Evolutionary conservation across 2,113 vertebrate genomes (phyloP), one percentile per base, ranked within the genome.

Genomic region (Neogale vison): DNA sequence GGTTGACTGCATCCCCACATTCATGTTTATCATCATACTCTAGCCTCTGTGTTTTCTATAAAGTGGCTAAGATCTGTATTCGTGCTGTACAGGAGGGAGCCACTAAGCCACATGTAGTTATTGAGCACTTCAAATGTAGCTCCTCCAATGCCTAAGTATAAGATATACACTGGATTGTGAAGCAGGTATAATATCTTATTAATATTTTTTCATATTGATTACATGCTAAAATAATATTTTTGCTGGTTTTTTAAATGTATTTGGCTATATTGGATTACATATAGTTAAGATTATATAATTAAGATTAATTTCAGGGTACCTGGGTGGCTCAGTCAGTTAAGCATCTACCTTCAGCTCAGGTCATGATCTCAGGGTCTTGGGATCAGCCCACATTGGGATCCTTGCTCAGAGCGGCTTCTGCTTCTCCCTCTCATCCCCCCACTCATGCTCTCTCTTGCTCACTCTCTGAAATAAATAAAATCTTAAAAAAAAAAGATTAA

Each of bases 191-290:
- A 86, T 83, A 47, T 59, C 69, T 45, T 84, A 61, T 34, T 52
- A 39, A 39, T 81, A n/a, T 59, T 39, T 89, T 69, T 86, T 90
- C 69, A 45, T 84, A 61, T 26, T 83, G 55, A 42, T 79, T 95
- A 50, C 87, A 93, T 95, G 11, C 13, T 14, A 45, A 84, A 95
- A 80, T 79, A 50, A 87, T 86, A 76, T 55, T 90, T 86, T n/a
- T 67, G 31, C 65, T 69, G 34, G 34, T 3, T 69, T 69, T 69
- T 69, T 69, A 0, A 67, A 69, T 69, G 18, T 69, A n/a, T 69
- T 95, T 77, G 9, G 29, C 31, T 88, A 26, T 52, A 45, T 31
- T 67, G 17, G 47, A 36, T 83, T 93, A 93, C 74, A n/a, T 88
- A 72, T 79, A 57, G 18, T 57, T 57, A 57, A 57, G 57, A 57